Conservation (phyloP, 2,113 vertebrate genomes). For the Glaucidium brasilianum region DNA sequence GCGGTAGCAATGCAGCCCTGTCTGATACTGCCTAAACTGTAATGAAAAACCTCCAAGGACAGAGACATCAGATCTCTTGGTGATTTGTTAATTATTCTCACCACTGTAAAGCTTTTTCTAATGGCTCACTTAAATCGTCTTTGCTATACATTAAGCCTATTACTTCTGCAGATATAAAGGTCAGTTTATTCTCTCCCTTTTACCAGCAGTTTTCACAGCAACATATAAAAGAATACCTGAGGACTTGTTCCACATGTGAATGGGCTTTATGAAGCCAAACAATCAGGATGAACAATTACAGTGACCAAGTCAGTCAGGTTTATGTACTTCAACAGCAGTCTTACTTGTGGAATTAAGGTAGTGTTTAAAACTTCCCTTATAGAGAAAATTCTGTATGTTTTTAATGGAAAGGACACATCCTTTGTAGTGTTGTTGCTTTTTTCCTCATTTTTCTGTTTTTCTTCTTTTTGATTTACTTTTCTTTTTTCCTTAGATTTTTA, state of each 20-base stretch:
- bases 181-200: neutral
- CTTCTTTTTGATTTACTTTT: accelerated
- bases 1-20: neutral
- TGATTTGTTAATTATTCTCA: neutral
- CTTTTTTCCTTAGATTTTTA: neutral
- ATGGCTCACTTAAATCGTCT: neutral
- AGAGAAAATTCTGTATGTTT: neutral
- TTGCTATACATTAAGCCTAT: neutral
- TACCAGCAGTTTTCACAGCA: neutral
- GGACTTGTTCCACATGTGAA: accelerated
- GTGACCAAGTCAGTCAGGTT: neutral
- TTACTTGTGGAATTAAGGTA: neutral
- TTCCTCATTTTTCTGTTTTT: accelerated
- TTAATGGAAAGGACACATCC: neutral
- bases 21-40: neutral
- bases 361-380: neutral
- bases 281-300: neutral
- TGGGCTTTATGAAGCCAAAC: neutral
- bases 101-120: neutral
- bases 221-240: neutral
- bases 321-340: neutral
- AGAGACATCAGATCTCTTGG: neutral
- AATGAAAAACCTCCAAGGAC: neutral
- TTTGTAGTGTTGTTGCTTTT: neutral
- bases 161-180: neutral